phyloP scores from a whole-genome alignment of 2,797 vertebrate species.

The Pangasius macronema region DNA sequence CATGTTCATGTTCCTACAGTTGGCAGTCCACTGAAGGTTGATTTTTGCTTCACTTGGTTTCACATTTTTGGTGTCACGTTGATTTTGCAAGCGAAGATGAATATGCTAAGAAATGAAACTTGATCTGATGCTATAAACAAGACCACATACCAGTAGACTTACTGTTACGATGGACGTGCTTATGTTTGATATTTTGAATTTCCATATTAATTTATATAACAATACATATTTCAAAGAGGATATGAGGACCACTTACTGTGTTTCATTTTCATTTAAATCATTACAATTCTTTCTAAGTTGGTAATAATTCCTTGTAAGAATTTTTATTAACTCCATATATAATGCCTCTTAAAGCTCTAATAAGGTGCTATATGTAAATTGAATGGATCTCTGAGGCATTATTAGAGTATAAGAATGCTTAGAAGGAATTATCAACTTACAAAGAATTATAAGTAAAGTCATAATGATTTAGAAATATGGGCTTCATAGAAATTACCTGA shows the following conservation, averaged over 20 bases:
- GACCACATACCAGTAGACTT: background rate
- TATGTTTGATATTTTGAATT: background rate
- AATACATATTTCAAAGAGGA: background rate
- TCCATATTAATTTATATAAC: background rate
- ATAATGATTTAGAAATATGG: background rate
- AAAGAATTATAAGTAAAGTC: background rate
- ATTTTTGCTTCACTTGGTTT: conserved; percentile 10
- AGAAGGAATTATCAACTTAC: background rate
- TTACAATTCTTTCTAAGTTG: background rate
- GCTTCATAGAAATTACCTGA: background rate
- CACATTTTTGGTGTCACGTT: conserved; percentile 8
- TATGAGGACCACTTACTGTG: background rate
- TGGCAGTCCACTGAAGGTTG: conserved; percentile 9
- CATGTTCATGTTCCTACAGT: background rate
- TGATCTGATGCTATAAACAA: background rate
- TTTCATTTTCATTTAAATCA: background rate
- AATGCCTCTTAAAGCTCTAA: background rate
- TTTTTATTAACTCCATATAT: background rate
- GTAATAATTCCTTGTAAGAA: background rate
- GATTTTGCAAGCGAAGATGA: background rate
- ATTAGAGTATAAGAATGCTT: background rate
- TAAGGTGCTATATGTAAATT: background rate
- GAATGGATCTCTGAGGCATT: background rate
- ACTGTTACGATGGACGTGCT: background rate
- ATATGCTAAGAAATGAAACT: background rate